Evolutionary conservation across 2,888 invertebrate genomes (phyloP).

Genomic region (Gymnocheta viridis): DNA sequence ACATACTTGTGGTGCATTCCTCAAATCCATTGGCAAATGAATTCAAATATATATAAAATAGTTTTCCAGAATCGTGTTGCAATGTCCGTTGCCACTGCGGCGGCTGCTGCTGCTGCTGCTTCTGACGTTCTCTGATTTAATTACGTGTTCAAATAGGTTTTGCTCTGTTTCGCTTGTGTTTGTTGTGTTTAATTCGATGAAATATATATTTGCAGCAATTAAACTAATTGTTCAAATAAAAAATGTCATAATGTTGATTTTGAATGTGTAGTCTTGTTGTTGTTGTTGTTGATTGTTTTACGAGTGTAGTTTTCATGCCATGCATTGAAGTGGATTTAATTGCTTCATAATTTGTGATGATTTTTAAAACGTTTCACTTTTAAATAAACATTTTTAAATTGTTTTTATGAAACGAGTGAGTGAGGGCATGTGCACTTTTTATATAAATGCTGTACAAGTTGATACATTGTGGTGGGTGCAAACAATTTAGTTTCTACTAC

Average conservation of each 20-base stretch:
- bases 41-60: constrained; percentile 17
- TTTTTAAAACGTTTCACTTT: constrained; percentile 42
- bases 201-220: constrained; percentile 46
- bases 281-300: constrained; percentile 27
- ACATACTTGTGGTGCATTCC: neutral
- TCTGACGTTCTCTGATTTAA: neutral
- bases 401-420: neutral
- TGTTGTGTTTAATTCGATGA: constrained; percentile 26
- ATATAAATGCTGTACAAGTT: neutral
- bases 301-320: constrained; percentile 14
- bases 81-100: neutral
- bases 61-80: constrained; percentile 32
- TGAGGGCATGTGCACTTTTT: neutral
- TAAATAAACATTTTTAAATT: constrained; percentile 1
- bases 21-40: constrained; percentile 28
- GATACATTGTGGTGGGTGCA: neutral
- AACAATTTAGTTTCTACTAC: neutral
- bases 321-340: constrained; percentile 38
- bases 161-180: constrained; percentile 54
- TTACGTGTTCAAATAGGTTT: constrained; percentile 26
- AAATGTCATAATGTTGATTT: constrained; percentile 47
- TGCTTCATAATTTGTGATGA: constrained; percentile 50
- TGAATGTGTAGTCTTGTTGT: constrained; percentile 2
- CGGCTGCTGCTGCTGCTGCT: neutral
- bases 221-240: constrained; percentile 39